Conservation (phyloP, 2,797 vertebrate species). For the Discoglossus pictus region DNA sequence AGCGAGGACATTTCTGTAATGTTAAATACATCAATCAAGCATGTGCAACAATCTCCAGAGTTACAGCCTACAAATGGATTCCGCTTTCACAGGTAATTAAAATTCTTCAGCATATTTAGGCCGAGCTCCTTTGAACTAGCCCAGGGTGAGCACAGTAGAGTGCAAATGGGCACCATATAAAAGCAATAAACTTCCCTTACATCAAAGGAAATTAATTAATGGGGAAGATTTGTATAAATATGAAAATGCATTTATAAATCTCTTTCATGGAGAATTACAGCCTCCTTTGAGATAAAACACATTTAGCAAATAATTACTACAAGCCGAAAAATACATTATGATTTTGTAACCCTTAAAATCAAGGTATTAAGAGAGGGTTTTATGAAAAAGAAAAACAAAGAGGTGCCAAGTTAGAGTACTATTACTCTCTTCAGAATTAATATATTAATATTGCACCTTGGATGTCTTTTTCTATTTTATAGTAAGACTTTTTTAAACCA, state of each 20-base stretch:
- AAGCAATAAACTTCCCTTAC: slow-evolving; percentile 19
- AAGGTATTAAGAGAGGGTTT: slow-evolving; percentile 1
- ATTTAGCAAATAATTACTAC: slow-evolving; percentile 18
- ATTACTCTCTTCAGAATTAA: too few relatives aligned
- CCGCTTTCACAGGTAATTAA: slow-evolving; percentile 24
- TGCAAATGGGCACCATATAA: slow-evolving; percentile 5
- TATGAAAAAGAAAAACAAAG: too few relatives aligned
- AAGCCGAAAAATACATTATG: slow-evolving; percentile 5
- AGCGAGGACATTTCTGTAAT: slow-evolving; percentile 21
- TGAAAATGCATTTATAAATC: slow-evolving; percentile 21
- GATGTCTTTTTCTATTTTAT: too few relatives aligned
- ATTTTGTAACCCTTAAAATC: slow-evolving; percentile 6
- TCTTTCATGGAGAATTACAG: slow-evolving; percentile 34
- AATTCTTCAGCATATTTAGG: slow-evolving; percentile 19
- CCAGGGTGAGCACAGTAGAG: background rate
- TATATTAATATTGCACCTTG: too few relatives aligned
- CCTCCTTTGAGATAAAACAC: slow-evolving; percentile 29
- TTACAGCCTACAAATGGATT: slow-evolving; percentile 17
- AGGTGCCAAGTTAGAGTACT: too few relatives aligned
- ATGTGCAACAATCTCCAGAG: slow-evolving; percentile 3
- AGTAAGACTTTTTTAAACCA: too few relatives aligned
- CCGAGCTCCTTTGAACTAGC: slow-evolving; percentile 22
- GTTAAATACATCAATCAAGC: slow-evolving; percentile 23
- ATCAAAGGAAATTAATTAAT: slow-evolving; percentile 46
- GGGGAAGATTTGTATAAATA: slow-evolving; percentile 47